These are phyloP conservation scores for Thera obeliscata DNA, from an alignment of 2,888 invertebrate species.

Conservation along the genomic window DNA sequence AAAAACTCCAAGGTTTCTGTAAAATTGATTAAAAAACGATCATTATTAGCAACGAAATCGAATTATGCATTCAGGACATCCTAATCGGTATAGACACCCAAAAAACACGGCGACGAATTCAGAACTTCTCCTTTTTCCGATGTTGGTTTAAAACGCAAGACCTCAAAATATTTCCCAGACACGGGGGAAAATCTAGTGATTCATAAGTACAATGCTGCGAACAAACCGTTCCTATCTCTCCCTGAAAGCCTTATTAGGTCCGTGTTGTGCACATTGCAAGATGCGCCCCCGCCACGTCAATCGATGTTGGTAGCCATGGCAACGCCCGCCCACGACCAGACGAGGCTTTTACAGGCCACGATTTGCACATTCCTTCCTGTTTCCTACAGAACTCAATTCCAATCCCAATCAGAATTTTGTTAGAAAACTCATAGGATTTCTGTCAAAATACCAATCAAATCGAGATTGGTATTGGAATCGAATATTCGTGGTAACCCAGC, in stretches of 20 bases:
- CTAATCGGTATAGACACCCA: not conserved
- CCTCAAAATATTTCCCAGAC: conserved; percentile 4
- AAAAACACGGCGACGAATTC: not conserved
- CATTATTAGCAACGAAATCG: too few relatives aligned
- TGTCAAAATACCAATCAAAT: too few relatives aligned
- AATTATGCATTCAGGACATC: too few relatives aligned
- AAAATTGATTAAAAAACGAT: too few relatives aligned
- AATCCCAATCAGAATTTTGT: too few relatives aligned
- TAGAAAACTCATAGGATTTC: too few relatives aligned
- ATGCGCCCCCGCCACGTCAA: conserved; percentile 70
- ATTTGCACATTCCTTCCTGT: conserved; percentile 18
- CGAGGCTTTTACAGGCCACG: conserved; percentile 42
- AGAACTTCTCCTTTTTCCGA: too few relatives aligned
- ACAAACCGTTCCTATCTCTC: conserved; percentile 22
- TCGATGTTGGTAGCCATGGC: conserved; percentile 75
- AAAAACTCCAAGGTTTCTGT: too few relatives aligned
- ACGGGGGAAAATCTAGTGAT: conserved; percentile 14
- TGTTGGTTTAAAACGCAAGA: too few relatives aligned
- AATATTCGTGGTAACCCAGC: too few relatives aligned
- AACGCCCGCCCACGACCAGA: conserved; percentile 56
- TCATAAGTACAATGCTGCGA: conserved; percentile 17
- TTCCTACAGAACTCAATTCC: not conserved
- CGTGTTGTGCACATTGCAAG: conserved; percentile 73
- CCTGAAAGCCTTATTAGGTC: conserved; percentile 57
- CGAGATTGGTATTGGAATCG: too few relatives aligned